Evolutionary conservation across 2,797 vertebrate species (phyloP).

Genomic region (Glossophaga mutica): DNA sequence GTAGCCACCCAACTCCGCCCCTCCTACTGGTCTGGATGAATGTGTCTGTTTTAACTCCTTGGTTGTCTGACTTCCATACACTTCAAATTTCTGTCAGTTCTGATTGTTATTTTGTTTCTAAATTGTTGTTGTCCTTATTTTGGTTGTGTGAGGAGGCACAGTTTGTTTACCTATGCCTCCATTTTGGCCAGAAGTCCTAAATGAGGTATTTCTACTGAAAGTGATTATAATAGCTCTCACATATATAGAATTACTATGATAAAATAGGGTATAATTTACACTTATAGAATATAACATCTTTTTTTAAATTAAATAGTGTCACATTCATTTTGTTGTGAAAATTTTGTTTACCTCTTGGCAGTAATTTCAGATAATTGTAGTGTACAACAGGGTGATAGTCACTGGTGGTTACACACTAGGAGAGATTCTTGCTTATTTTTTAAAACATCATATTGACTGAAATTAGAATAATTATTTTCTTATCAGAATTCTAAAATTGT

Average conservation of each 20-base stretch:
- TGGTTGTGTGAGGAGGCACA: too few species aligned
- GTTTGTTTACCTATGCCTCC: too few species aligned
- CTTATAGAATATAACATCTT: not conserved
- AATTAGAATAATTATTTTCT: constrained; percentile 27
- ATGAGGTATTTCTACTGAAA: not conserved
- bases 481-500: not conserved
- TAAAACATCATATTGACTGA: not conserved
- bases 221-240: not conserved
- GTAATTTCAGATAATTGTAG: not conserved
- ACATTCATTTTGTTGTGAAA: constrained; percentile 1
- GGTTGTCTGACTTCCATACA: too few species aligned
- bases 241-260: not conserved
- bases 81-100: too few species aligned
- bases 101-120: too few species aligned
- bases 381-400: not conserved
- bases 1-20: too few species aligned
- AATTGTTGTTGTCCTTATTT: too few species aligned
- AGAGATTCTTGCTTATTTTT: constrained; percentile 6
- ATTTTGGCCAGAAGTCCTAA: too few species aligned
- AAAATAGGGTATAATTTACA: not conserved
- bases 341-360: not conserved
- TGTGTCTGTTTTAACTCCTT: too few species aligned
- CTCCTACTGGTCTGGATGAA: too few species aligned
- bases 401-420: not conserved
- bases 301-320: not conserved